phyloP scores from a whole-genome alignment of 2,113 vertebrate species.

The Anthoscopus minutus region DNA sequence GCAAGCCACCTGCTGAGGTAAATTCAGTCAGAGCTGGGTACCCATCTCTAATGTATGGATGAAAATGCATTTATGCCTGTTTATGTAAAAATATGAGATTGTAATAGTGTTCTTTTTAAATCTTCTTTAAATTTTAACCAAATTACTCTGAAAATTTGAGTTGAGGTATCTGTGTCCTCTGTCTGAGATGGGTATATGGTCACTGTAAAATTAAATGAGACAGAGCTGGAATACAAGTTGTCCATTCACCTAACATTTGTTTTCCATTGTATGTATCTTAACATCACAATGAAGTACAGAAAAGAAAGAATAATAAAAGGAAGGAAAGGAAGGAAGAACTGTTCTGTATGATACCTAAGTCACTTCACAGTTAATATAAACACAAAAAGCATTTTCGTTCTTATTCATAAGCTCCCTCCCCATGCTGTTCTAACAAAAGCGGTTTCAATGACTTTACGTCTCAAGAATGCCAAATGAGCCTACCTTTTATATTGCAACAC shows the following conservation, averaged over 20 bases:
- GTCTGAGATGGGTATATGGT: too few species aligned
- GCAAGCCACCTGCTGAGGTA: accelerated
- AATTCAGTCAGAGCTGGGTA: background rate
- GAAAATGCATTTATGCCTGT: background rate
- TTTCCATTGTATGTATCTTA: background rate
- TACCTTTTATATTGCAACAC: background rate
- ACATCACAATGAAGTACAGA: background rate
- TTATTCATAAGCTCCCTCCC: background rate
- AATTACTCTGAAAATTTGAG: background rate
- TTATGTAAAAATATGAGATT: background rate
- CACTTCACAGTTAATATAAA: background rate
- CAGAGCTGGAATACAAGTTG: background rate
- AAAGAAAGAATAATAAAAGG: background rate
- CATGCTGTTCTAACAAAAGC: background rate
- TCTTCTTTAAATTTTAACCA: background rate
- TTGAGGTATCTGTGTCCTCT: background rate
- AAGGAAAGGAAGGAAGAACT: background rate
- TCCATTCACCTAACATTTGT: background rate
- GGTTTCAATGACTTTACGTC: background rate
- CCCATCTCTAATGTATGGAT: background rate
- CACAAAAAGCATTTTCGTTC: background rate
- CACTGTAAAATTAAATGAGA: background rate
- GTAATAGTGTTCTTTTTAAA: accelerated
- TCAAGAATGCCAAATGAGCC: background rate
- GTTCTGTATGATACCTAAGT: background rate